Percentiles rank a stretch among this genome's conserved stretches.
Conservation (phyloP, 2,113 vertebrate genomes). For the Lepisosteus oculatus region DNA sequence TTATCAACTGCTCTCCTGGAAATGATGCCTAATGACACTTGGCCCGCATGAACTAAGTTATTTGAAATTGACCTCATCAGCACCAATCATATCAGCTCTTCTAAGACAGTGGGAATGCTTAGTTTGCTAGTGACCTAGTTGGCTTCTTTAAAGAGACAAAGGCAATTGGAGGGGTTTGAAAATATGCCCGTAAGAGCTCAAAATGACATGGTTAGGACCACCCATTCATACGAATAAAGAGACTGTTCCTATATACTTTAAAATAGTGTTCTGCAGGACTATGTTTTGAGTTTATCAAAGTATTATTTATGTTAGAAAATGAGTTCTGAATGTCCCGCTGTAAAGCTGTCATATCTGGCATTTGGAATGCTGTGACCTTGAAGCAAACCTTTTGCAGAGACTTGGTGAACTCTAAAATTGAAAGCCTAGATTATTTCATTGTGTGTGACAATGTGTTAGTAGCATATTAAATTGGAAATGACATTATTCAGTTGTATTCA, state of each 20-base stretch:
- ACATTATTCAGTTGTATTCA: conserved; percentile 56
- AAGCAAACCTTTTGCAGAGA: conserved; percentile 11
- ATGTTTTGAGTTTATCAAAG: too few species aligned
- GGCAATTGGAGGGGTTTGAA: background rate
- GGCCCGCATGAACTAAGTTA: conserved; percentile 39
- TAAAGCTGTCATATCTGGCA: conserved; percentile 2
- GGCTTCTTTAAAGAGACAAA: conserved; percentile 49
- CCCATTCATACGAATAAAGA: too few species aligned
- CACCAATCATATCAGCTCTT: conserved; percentile 48
- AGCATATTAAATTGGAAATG: conserved; percentile 51
- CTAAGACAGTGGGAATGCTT: conserved; percentile 27
- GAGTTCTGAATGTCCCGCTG: background rate
- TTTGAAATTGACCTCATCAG: conserved; percentile 52
- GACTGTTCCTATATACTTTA: too few species aligned
- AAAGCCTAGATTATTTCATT: conserved; percentile 30
- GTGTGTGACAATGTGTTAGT: conserved; percentile 57
- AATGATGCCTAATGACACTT: conserved; percentile 55
- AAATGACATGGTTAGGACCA: background rate
- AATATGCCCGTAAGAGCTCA: background rate
- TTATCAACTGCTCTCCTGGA: conserved; percentile 35
- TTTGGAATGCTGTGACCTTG: conserved; percentile 13
- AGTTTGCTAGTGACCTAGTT: conserved; percentile 42
- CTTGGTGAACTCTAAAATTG: background rate
- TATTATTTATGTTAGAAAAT: too few species aligned
- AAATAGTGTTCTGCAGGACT: too few species aligned